Evolutionary conservation across 2,797 vertebrate species (phyloP), one percentile per base, ranked within the genome.

Genomic region (Microchirus variegatus): DNA sequence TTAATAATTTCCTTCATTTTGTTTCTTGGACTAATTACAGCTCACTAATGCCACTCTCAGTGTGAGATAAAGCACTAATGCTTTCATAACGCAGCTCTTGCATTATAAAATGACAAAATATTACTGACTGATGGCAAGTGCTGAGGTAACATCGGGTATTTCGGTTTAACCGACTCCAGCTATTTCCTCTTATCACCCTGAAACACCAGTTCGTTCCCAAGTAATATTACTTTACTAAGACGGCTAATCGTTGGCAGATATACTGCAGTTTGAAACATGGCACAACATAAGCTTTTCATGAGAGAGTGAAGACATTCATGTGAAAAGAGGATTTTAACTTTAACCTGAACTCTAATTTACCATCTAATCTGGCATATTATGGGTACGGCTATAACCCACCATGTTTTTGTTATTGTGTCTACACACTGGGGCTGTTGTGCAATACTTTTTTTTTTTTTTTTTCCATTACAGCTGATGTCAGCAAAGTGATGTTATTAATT

Each of bases 381-480:
- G 22, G 22, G 22, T 22, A 22, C 22, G 22, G 22, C 5, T 22
- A 22, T 22, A 3, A 22, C 5, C 22, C 22, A 22, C 22, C 22
- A 22, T 22, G 22, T 22, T 5, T 22, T 22, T 22, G 22, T 22
- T 22, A 22, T 22, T 22, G 22, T 22, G 22, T 22, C n/a, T n/a
- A n/a, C n/a, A n/a, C n/a, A n/a, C n/a, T n/a, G n/a, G n/a, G n/a
- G n/a, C n/a, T n/a, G n/a, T n/a, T n/a, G n/a, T n/a, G n/a, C n/a
- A n/a, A n/a, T n/a, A n/a, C n/a, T n/a, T n/a, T n/a, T n/a, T n/a
- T n/a, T n/a, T n/a, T 0, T 11, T 3, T 62, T 82, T 83, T 84
- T 87, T 83, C 81, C 83, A 77, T 64, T 75, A 68, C 81, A 84
- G 70, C 60, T 77, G 74, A 45, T 75, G 74, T 75, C 74, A 87